Evolutionary conservation across 2,113 vertebrate species (phyloP).

Genomic region (Sinocyclocheilus anophthalmus): DNA sequence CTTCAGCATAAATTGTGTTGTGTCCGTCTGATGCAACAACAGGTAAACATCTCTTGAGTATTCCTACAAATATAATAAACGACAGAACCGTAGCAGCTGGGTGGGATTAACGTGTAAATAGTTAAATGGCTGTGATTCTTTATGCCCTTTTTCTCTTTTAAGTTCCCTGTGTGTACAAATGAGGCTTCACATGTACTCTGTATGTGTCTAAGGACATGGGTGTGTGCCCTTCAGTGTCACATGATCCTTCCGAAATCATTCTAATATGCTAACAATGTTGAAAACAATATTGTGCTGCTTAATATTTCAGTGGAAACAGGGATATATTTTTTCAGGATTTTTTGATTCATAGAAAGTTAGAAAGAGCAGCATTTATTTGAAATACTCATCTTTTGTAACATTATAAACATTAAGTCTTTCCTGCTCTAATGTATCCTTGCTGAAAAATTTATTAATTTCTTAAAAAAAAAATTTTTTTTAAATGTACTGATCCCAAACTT

Average conservation of each 20-base stretch:
- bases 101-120: neutral
- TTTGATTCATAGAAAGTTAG: neutral
- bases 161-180: neutral
- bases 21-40: neutral
- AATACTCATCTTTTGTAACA: neutral
- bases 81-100: neutral
- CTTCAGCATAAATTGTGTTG: neutral
- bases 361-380: neutral
- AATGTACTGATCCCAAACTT: neutral
- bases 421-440: neutral
- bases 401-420: neutral
- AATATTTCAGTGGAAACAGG: neutral
- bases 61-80: neutral
- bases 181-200: neutral
- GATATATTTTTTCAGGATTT: neutral
- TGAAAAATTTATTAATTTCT: neutral
- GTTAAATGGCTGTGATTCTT: neutral
- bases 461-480: neutral
- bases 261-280: neutral
- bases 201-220: neutral
- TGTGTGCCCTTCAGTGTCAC: neutral
- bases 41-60: neutral
- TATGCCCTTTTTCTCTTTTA: neutral
- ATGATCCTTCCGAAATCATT: neutral
- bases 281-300: neutral